These are phyloP conservation scores for Lottia gigantea DNA, from an alignment of 2,888 invertebrate species.

Conservation along the genomic window DNA sequence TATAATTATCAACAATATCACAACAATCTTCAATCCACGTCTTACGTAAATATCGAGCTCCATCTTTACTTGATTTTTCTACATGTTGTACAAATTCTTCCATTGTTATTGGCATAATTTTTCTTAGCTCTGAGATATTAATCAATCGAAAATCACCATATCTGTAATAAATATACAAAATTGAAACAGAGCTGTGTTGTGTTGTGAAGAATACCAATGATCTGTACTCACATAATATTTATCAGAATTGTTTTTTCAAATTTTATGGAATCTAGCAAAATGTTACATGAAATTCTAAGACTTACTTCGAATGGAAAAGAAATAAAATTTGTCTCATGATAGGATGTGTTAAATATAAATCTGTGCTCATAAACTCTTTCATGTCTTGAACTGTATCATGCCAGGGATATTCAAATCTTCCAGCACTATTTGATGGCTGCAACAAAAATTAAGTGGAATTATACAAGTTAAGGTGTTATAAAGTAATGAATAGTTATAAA, in stretches of 20 bases:
- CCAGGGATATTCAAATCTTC: constrained; percentile 77
- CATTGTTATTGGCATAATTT: constrained; percentile 66
- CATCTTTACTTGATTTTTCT: constrained; percentile 48
- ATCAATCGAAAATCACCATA: constrained; percentile 75
- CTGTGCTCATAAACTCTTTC: constrained; percentile 76
- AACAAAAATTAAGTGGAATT: constrained; percentile 21
- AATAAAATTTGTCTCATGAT: constrained; percentile 75
- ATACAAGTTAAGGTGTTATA: too few relatives aligned
- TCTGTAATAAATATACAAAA: constrained; percentile 36
- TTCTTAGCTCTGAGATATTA: constrained; percentile 73
- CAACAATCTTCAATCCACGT: constrained; percentile 63
- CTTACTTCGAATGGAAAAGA: constrained; percentile 79
- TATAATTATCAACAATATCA: constrained; percentile 51
- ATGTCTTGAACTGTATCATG: constrained; percentile 76
- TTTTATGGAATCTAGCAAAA: too few relatives aligned
- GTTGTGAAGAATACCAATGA: too few relatives aligned
- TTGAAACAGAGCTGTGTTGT: neutral
- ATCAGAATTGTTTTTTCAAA: too few relatives aligned
- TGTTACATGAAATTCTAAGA: neutral
- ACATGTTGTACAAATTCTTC: constrained; percentile 55
- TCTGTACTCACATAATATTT: too few relatives aligned
- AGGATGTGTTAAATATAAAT: constrained; percentile 79
- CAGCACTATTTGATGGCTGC: constrained; percentile 61
- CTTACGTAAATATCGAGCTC: constrained; percentile 42
- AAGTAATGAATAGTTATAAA: too few relatives aligned